A percentile compares a stretch with the other conserved stretches of the same genome.
phyloP scores from a whole-genome alignment of 2,797 vertebrate species.

The Acanthurus lineatus region DNA sequence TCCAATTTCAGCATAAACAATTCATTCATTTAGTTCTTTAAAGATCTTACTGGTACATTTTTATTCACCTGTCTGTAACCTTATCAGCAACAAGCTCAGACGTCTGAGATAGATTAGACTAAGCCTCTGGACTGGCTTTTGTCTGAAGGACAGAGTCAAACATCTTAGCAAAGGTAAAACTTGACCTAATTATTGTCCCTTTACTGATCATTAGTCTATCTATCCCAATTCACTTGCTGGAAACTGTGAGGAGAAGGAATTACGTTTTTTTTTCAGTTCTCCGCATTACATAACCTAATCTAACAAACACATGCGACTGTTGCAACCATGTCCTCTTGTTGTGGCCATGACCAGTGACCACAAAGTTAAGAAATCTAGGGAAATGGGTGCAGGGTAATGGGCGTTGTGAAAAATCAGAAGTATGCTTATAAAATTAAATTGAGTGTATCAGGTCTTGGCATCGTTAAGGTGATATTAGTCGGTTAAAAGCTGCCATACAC shows the following conservation, averaged over 20 bases:
- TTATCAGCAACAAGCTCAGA: conserved; percentile 38
- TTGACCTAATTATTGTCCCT: conserved; percentile 18
- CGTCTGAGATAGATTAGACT: conserved; percentile 59
- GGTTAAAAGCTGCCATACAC: not conserved
- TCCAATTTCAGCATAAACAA: not conserved
- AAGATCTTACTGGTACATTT: not conserved
- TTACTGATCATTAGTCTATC: not conserved
- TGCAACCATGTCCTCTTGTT: conserved; percentile 8
- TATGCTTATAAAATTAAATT: not conserved
- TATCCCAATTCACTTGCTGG: not conserved
- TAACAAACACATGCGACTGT: not conserved
- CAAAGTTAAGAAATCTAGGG: conserved; percentile 1
- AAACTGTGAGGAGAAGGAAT: not conserved
- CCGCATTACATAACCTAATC: not conserved
- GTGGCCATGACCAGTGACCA: conserved; percentile 3
- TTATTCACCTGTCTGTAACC: conserved; percentile 12
- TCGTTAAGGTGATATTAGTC: not conserved
- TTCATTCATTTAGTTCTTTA: not conserved
- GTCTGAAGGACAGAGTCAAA: conserved; percentile 56
- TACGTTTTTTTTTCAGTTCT: not conserved
- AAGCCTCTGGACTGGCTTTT: conserved; percentile 27
- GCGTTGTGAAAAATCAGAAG: not conserved
- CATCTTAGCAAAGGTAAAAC: conserved; percentile 31
- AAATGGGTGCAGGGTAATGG: not conserved
- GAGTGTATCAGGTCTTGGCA: not conserved